Evolutionary conservation across 1,140 invertebrate species (phyloP).

Genomic region (roundworm (Caenorhabditis elegans)): WBcel235 BX284606.5:17050001-17050500

Average conservation of each 20-base stretch:
- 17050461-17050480: too few species aligned
- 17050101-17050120: conserved; percentile 13
- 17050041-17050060: not conserved
- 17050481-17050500: too few species aligned
- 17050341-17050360: conserved; percentile 15
- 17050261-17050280: not conserved
- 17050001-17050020: not conserved
- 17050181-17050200: not conserved
- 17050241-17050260: conserved; percentile 16
- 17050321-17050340: not conserved
- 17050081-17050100: not conserved
- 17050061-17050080: not conserved
- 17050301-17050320: not conserved
- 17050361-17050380: not conserved
- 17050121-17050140: not conserved
- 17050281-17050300: not conserved
- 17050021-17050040: not conserved
- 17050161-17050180: conserved; percentile 15
- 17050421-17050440: too few species aligned
- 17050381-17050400: conserved; percentile 4
- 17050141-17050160: not conserved
- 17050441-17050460: too few species aligned
- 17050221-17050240: not conserved
- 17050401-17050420: not conserved
- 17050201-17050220: not conserved